A percentile compares a stretch with the other conserved stretches of the same genome.
Conservation (phyloP, 2,797 vertebrate genomes). For the Xenops minutus region DNA sequence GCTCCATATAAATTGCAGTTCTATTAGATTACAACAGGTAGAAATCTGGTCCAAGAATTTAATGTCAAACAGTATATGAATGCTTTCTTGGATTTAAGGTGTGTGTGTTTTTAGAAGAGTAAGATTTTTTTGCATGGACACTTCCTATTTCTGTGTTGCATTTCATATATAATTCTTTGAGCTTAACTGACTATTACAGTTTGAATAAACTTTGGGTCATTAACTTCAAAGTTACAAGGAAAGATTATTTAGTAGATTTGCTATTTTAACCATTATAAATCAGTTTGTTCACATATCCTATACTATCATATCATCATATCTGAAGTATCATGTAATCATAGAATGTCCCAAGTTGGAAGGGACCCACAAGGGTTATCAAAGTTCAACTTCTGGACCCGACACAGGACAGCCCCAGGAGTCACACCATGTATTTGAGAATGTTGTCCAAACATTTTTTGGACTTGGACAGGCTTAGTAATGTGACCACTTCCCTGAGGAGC, state of each 20-base stretch:
- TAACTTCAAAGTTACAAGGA: background rate
- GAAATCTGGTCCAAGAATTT: background rate
- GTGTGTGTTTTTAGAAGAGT: background rate
- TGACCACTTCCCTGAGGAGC: background rate
- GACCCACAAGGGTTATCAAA: background rate
- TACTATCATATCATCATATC: background rate
- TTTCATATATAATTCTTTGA: background rate
- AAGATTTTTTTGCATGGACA: background rate
- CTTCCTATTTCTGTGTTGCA: background rate
- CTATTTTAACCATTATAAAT: background rate
- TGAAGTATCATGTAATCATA: background rate
- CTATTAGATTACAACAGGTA: background rate
- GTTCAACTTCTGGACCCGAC: background rate
- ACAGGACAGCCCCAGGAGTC: background rate
- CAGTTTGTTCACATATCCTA: background rate
- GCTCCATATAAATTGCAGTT: background rate
- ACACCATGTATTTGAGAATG: background rate
- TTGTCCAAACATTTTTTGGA: background rate
- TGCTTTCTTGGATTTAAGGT: background rate
- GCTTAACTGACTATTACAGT: background rate
- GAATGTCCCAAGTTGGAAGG: background rate
- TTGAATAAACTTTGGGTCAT: background rate
- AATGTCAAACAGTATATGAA: background rate
- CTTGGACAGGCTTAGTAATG: background rate
- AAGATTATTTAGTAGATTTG: background rate